Conservation (phyloP, 2,113 vertebrate genomes). For the Bettongia penicillata region DNA sequence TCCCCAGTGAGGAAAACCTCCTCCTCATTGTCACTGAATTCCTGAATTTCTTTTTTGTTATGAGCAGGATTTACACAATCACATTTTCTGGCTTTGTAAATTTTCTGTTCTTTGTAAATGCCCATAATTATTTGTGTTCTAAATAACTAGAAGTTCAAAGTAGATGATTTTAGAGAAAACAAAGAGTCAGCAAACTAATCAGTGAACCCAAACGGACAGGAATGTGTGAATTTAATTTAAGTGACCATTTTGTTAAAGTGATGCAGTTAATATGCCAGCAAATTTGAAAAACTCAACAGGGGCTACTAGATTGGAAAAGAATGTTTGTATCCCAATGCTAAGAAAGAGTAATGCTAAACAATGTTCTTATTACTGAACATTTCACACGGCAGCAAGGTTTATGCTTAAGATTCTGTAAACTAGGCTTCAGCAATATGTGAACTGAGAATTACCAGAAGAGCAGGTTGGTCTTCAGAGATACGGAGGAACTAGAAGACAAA, state of each 20-base stretch:
- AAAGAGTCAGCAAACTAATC: background rate
- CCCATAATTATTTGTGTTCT: background rate
- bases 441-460: background rate
- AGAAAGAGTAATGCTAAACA: background rate
- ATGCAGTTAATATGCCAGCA: background rate
- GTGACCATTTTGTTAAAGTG: background rate
- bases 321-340: background rate
- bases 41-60: background rate
- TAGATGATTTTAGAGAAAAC: background rate
- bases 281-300: background rate
- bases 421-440: background rate
- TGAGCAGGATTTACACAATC: background rate
- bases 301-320: background rate
- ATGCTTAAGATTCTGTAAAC: background rate
- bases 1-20: background rate
- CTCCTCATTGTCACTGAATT: background rate
- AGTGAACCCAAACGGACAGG: background rate
- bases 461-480: background rate
- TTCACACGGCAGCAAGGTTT: background rate
- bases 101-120: background rate
- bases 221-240: background rate
- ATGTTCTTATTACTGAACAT: background rate
- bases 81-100: background rate
- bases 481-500: background rate
- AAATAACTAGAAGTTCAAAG: background rate